Base-by-base conservation (phyloP, 1,140 invertebrate genomes). In the Cydia fagiglandana region DNA sequence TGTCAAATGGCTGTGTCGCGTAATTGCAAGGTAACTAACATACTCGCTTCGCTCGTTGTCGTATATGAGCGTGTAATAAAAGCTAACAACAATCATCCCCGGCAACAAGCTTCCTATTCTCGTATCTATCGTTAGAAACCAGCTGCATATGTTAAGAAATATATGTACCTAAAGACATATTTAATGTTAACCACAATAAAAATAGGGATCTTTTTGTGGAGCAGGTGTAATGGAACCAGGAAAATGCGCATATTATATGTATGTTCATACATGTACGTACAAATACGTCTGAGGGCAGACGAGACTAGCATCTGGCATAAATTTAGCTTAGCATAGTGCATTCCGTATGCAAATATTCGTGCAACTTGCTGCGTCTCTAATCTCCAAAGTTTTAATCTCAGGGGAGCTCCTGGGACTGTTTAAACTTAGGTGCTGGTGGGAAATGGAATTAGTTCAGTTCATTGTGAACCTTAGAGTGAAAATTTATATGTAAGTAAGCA, bases 321-420 rank as follows among this genome's bases (percentile, higher is more conserved):
- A 38, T 70, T 38, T 38, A 20, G 66, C 66, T 70, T 41, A 70
- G 30, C 38, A 70, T 70, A 38, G 66, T 70, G 66, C 66, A 70
- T 70, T 70, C 66, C 34, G 30, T 70, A 70, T 70, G 66, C 66
- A 70, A 70, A 70, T 70, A 70, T 66, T 66, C 66, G 9, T 38
- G 34, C 30, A 70, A 70, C 66, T 70, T 45, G 66, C 34, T 17
- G 30, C 66, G 30, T 70, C 66, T 64, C 12, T 70, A 70, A 70
- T 70, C 66, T 41, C 30, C 34, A 17, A 70, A 70, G 66, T 70
- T 70, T 66, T 70, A 70, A 70, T 70, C 66, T 70, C 15, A n/a
- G n/a, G 34, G 30, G 64, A 7, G 64, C 64, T 38, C 10, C 28
- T n/a, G 30, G 30, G 6, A n/a, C 64, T n/a, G 30, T 41, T 70